Base-by-base conservation (phyloP, 2,888 invertebrate species). In the Falcaria lacertinaria region DNA sequence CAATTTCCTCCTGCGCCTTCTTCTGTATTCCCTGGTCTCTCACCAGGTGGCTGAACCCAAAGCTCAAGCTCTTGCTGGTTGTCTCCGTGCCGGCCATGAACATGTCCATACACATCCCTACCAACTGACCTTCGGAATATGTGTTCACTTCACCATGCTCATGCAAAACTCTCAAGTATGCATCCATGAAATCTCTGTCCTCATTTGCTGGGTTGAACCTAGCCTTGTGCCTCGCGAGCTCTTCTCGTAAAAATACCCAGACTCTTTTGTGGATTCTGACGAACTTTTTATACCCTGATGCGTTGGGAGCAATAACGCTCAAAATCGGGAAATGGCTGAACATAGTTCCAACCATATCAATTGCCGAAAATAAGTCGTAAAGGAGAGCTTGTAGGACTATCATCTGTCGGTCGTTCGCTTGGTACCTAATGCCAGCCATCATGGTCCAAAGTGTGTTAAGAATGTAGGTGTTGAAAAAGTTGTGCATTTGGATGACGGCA, bases 21-120 rank as follows among this genome's bases (percentile, higher is more conserved):
- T 76, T 90, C 65, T 96, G 96, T 0, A 96, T 92, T 1, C 92
- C 90, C 15, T 93, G 94, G 59, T 94, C 91, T 14, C 93, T 81
- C 4, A 95, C 90, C 57, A 96, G 72, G 64, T 95, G 93, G 52
- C 95, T 88, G 58, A 96, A 94, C 45, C 93, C 92, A 65, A 96
- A 96, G 19, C 94, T 93, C 62, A 96, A 83, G 25, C 93, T 92
- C 70, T 96, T 96, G 41, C 92, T 93, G 0, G 96, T 96, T 0
- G 96, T 96, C 80, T 96, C 96, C 0, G 96, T 94, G 0, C 96
- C 96, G 15, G 96, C 96, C 90, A 96, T 92, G 61, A 96, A 96
- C 90, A 96, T 91, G 60, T 96, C 96, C 90, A 96, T 89, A 60
- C 96, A 95, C 60, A 94, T 92, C 0, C 95, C 95, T 44, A 96